phyloP scores from a whole-genome alignment of 2,113 vertebrate genomes.

The Mustelus asterias region DNA sequence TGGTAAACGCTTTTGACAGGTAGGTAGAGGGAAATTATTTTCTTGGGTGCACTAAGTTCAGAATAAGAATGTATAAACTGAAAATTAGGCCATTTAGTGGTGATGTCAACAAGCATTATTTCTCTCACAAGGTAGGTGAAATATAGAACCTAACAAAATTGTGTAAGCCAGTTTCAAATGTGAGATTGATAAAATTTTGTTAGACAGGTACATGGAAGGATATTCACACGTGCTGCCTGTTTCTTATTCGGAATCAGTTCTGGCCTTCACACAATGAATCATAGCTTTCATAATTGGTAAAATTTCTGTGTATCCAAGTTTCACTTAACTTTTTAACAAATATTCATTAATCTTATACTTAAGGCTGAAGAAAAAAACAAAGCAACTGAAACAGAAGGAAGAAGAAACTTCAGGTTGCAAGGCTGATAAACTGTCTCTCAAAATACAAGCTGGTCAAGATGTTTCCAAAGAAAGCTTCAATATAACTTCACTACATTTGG shows the following conservation, averaged over 20 bases:
- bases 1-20: not conserved
- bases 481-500: conserved; percentile 5
- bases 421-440: not conserved
- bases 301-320: not conserved
- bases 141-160: not conserved
- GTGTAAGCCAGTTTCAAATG: not conserved
- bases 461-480: not conserved
- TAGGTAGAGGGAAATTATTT: not conserved
- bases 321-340: not conserved
- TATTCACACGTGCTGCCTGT: not conserved
- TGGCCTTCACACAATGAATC: not conserved
- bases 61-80: not conserved
- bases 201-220: not conserved
- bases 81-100: not conserved
- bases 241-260: not conserved
- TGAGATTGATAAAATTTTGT: not conserved
- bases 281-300: not conserved
- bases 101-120: not conserved
- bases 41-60: no score
- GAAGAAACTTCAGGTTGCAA: not conserved
- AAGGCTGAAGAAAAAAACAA: conserved; percentile 35
- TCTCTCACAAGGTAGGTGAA: not conserved
- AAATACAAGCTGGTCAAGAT: conserved; percentile 29
- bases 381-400: conserved; percentile 33
- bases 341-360: not conserved